phyloP scores from a whole-genome alignment of 2,113 vertebrate species.

The Podocnemis expansa region DNA sequence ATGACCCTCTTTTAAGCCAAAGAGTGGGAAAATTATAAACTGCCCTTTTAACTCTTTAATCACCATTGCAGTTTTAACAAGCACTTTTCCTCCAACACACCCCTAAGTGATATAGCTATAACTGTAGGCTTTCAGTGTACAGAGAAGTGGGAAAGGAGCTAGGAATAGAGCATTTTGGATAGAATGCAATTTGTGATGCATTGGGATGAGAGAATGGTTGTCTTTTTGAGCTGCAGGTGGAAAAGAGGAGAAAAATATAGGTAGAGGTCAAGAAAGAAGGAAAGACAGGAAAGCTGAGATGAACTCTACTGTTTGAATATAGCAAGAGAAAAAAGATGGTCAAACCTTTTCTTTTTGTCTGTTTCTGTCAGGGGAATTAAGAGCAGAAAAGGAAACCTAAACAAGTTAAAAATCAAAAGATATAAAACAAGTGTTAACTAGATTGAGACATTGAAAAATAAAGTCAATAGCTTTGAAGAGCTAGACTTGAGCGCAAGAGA shows the following conservation, averaged over 20 bases:
- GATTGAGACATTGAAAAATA: background rate
- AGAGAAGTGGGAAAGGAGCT: background rate
- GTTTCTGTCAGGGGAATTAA: background rate
- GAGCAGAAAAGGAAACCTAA: background rate
- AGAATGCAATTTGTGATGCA: background rate
- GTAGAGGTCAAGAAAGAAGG: background rate
- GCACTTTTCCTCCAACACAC: too few species aligned
- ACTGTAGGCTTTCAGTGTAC: background rate
- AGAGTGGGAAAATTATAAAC: too few species aligned
- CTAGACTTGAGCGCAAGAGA: background rate
- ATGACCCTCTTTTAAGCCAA: too few species aligned
- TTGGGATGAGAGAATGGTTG: background rate
- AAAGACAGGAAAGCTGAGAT: background rate
- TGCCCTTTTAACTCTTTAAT: too few species aligned
- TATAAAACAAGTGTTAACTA: background rate
- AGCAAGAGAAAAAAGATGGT: background rate
- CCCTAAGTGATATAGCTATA: background rate
- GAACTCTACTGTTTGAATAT: background rate
- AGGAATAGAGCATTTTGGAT: background rate
- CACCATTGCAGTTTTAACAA: too few species aligned
- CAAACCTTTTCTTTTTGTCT: background rate
- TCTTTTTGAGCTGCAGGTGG: background rate
- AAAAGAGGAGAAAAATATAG: background rate
- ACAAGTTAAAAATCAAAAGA: background rate
- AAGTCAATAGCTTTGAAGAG: background rate